Base-by-base conservation (phyloP, 2,797 vertebrate genomes). In the Gymnocypris eckloni region DNA sequence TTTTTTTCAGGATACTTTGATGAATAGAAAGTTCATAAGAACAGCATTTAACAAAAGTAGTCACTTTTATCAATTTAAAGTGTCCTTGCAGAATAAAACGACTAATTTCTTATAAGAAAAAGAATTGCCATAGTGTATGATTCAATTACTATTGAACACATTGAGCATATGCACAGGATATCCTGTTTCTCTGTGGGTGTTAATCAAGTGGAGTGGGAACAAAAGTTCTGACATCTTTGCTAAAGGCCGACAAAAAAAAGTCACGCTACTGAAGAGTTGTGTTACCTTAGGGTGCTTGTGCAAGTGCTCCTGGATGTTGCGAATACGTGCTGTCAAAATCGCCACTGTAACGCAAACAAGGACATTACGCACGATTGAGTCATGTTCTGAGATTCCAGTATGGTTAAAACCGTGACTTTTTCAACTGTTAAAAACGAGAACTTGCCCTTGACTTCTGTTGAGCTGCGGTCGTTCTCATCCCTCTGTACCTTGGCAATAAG, bases 241-340 rank as follows among this genome's bases (percentile, higher is more conserved):
- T 67, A 10, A 54, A 33, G 56, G 72, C 64, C 18, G 2, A 70
- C 75, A 37, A 59, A 50, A 67, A 73, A 41, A 77, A 37, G 39
- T 18, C 67, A 76, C 7, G 18, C 12, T 20, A 11, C 7, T 66
- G 4, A 71, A 54, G 4, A 11, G 6, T 18, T 70, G 13, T 6
- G 75, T 81, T 93, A 98, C 98, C 96, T 98, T 98, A 85, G 92
- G 96, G 89, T 99, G 96, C 89, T 92, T 95, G 41, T 95, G 95
- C 89, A 99, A 92, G 86, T 99, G 98, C 78, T 98, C 97, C 91
- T 97, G 96, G 8, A 92, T 95, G 86, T 95, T 97, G 80, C 94
- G 95, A 64, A 99, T 99, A 92, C 84, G 96, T 86, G 96, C 94
- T 0, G 98, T 99, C 95, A 99, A 84, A 79, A 92, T 1, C 59